These are phyloP conservation scores for Tipula vernalis DNA, from an alignment of 2,888 invertebrate species.

Conservation along the genomic window DNA sequence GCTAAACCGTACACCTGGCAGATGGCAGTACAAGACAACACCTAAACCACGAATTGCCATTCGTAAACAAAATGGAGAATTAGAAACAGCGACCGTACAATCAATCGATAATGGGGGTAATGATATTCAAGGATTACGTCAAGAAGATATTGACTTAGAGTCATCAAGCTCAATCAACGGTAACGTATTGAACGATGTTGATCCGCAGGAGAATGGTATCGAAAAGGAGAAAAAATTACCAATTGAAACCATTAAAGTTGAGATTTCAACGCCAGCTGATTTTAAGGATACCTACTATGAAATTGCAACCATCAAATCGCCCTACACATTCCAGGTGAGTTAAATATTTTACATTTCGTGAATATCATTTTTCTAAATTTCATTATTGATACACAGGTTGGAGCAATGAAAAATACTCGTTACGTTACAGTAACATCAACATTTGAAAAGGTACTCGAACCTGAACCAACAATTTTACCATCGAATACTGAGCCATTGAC, in stretches of 20 bases:
- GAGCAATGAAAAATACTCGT: constrained; percentile 73
- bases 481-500: constrained; percentile 65
- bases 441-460: constrained; percentile 62
- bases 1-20: constrained; percentile 66
- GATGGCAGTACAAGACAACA: constrained; percentile 86
- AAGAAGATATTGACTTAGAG: constrained; percentile 52
- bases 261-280: constrained; percentile 78
- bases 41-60: constrained; percentile 76
- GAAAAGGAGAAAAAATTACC: constrained; percentile 43
- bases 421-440: constrained; percentile 82
- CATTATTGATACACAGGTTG: constrained; percentile 47
- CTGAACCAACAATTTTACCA: constrained; percentile 40
- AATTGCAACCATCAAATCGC: constrained; percentile 81
- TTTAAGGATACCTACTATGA: constrained; percentile 77
- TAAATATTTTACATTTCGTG: neutral
- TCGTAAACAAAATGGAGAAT: constrained; percentile 50
- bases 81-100: constrained; percentile 27
- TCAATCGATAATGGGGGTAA: constrained; percentile 15
- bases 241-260: constrained; percentile 73
- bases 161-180: constrained; percentile 56
- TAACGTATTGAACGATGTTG: constrained; percentile 46
- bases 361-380: neutral
- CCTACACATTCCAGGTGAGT: constrained; percentile 76
- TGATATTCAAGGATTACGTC: constrained; percentile 38
- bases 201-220: constrained; percentile 46